Evolutionary conservation across 1,140 invertebrate species (phyloP).

Genomic region (Drosophila asahinai): DNA sequence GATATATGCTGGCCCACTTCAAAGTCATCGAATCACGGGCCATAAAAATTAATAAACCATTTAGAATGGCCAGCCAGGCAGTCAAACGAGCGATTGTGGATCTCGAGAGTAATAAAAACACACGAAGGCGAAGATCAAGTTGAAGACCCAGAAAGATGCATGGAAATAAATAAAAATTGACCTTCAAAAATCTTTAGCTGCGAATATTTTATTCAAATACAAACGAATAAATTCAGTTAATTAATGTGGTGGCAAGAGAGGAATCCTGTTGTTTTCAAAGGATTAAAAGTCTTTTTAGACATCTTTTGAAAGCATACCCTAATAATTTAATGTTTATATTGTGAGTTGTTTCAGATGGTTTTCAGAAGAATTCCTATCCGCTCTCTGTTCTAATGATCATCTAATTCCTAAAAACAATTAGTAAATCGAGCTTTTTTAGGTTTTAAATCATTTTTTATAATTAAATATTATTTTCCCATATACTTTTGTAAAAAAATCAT

Average conservation of each 20-base stretch:
- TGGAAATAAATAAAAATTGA: conserved; percentile 45
- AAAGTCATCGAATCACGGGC: conserved; percentile 47
- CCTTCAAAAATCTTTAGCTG: conserved; percentile 53
- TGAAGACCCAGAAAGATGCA: conserved; percentile 49
- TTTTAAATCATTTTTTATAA: not conserved
- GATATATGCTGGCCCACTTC: conserved; percentile 52
- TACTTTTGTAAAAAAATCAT: too few relatives aligned
- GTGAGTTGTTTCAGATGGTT: not conserved
- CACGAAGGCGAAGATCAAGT: conserved; percentile 50
- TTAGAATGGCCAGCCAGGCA: conserved; percentile 56
- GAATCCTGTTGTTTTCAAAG: conserved; percentile 18
- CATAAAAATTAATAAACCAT: conserved; percentile 49
- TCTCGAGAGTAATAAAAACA: conserved; percentile 55
- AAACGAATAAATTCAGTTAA: conserved; percentile 16
- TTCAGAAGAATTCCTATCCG: not conserved
- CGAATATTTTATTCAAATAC: conserved; percentile 35
- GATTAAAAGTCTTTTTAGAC: not conserved
- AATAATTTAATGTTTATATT: conserved; percentile 8
- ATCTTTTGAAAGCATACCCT: not conserved
- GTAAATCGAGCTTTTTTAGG: fast-evolving
- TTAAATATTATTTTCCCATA: not conserved
- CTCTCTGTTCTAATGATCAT: not conserved
- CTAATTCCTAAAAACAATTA: not conserved
- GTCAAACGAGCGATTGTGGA: conserved; percentile 58
- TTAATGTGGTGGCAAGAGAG: not conserved